Conservation (phyloP, 2,888 invertebrate genomes). For the Ophion obscuratus region DNA sequence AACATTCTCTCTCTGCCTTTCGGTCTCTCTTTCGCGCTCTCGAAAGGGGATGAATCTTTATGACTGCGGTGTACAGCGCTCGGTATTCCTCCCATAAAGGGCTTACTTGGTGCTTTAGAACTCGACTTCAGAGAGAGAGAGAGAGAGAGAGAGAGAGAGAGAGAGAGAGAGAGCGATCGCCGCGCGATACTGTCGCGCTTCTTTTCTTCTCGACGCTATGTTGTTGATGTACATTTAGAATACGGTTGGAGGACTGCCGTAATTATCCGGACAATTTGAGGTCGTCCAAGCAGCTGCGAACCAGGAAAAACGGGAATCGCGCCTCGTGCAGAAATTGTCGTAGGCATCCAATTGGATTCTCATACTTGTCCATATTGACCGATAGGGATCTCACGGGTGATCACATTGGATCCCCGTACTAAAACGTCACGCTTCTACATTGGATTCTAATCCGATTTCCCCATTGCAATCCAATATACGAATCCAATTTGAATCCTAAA, state of each 20-base stretch:
- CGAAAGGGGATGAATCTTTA: conserved; percentile 79
- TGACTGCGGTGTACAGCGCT: conserved; percentile 68
- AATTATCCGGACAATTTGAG: conserved; percentile 19
- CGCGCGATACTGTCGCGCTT: neutral
- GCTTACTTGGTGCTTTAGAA: conserved; percentile 78
- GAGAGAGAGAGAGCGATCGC: no score
- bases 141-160: no score
- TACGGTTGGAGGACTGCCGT: conserved; percentile 10
- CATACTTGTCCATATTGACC: no score
- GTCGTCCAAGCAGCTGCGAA: neutral
- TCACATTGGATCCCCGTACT: no score
- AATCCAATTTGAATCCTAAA: no score
- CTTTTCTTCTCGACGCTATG: neutral
- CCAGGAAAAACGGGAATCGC: neutral
- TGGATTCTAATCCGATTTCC: no score
- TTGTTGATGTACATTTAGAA: neutral
- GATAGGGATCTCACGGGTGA: no score
- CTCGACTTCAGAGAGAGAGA: conserved; percentile 71
- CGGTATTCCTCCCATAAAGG: conserved; percentile 70
- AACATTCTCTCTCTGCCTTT: conserved; percentile 50
- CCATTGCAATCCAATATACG: no score
- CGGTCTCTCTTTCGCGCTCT: conserved; percentile 41
- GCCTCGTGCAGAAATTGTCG: no score
- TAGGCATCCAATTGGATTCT: no score
- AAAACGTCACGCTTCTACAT: no score